Percentiles rank a stretch among this genome's conserved stretches.
Evolutionary conservation across 2,888 invertebrate species (phyloP).

Genomic region (Eupithecia centaureata): DNA sequence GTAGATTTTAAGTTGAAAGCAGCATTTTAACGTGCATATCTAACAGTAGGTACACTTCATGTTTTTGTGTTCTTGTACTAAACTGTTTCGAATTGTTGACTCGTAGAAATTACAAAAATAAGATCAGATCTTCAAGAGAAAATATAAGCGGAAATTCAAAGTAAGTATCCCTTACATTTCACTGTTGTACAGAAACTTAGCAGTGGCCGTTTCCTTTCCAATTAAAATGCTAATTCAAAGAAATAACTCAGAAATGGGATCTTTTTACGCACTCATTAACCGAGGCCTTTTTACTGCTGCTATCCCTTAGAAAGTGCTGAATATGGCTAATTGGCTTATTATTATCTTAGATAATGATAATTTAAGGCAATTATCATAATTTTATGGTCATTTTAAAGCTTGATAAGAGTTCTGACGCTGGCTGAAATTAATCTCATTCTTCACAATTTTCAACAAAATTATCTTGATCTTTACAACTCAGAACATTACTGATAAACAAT

Average conservation of each 20-base stretch:
- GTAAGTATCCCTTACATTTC: conserved; percentile 7
- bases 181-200: conserved; percentile 50
- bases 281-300: conserved; percentile 56
- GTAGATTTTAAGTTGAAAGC: too few relatives aligned
- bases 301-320: conserved; percentile 60
- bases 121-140: not conserved
- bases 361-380: conserved; percentile 4
- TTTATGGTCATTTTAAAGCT: conserved; percentile 5
- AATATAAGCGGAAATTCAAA: not conserved
- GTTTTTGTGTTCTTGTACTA: not conserved
- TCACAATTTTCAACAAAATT: not conserved
- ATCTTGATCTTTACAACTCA: not conserved
- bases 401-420: not conserved
- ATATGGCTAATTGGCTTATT: conserved; percentile 63
- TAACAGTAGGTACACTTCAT: too few relatives aligned
- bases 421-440: not conserved
- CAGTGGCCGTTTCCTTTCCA: conserved; percentile 60
- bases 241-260: conserved; percentile 67
- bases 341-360: conserved; percentile 55
- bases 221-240: conserved; percentile 72
- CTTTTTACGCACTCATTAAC: conserved; percentile 70
- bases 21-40: too few relatives aligned
- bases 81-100: not conserved
- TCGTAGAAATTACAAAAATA: not conserved
- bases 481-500: not conserved